Conservation (phyloP, 2,888 invertebrate genomes). For the Melangyna quadrimaculata region DNA sequence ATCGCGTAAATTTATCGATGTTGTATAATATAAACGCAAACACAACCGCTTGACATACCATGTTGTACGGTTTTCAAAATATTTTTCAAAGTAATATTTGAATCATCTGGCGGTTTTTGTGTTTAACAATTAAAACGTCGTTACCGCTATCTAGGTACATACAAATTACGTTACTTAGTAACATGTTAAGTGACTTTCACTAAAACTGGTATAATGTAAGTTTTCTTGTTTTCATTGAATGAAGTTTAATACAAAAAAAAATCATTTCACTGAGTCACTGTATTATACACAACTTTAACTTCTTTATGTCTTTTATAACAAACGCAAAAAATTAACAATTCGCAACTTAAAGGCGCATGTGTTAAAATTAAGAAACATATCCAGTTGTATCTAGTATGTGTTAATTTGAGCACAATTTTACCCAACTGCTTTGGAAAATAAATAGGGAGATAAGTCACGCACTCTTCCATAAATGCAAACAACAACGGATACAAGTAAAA, state of each 20-base stretch:
- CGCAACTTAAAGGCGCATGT: constrained; percentile 44
- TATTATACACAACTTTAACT: constrained; percentile 6
- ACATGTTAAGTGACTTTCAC: too few species aligned
- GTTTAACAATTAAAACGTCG: too few species aligned
- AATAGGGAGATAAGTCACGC: neutral
- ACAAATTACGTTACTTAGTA: too few species aligned
- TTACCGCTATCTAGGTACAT: too few species aligned
- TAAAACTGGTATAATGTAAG: neutral
- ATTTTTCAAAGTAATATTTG: too few species aligned
- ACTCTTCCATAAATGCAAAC: neutral
- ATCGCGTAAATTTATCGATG: too few species aligned
- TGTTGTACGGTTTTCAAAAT: too few species aligned
- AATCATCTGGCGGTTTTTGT: too few species aligned
- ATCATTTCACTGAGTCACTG: constrained; percentile 28
- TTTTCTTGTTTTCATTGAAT: neutral
- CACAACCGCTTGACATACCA: too few species aligned
- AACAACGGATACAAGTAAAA: neutral
- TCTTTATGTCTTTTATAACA: neutral
- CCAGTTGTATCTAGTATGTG: neutral
- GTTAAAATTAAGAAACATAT: neutral
- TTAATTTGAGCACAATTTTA: neutral
- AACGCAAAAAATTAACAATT: neutral
- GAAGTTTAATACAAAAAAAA: neutral
- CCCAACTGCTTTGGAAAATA: neutral
- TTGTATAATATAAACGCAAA: too few species aligned